Conservation (phyloP, 2,888 invertebrate genomes). For the Acleris holmiana region DNA sequence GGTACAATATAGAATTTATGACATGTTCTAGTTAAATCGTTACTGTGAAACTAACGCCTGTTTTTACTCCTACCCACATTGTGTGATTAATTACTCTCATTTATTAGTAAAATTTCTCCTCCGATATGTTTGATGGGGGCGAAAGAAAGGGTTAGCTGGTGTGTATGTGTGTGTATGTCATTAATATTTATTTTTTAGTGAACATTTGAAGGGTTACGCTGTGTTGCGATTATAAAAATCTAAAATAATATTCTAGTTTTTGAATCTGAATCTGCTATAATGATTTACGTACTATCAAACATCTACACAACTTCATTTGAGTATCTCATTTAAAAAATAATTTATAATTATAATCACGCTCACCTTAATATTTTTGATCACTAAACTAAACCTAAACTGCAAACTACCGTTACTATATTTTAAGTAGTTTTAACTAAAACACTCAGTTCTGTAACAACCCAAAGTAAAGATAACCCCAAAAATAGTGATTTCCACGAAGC, state of each 20-base stretch:
- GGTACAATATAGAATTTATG: constrained; percentile 2
- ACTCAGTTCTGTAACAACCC: background rate
- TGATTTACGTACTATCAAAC: no score
- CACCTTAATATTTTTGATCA: no score
- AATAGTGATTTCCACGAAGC: constrained; percentile 16
- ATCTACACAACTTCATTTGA: no score
- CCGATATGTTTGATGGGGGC: constrained; percentile 63
- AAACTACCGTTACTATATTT: background rate
- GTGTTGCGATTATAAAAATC: constrained; percentile 24
- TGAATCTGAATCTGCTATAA: no score
- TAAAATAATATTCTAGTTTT: background rate
- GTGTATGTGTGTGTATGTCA: constrained; percentile 61
- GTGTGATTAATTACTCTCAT: constrained; percentile 81
- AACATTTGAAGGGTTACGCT: constrained; percentile 21
- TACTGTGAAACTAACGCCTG: constrained; percentile 16
- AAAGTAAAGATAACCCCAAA: constrained; percentile 5
- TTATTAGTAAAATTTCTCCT: constrained; percentile 77
- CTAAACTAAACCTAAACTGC: no score
- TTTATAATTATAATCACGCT: no score
- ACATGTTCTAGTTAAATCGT: constrained; percentile 1
- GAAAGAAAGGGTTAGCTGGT: constrained; percentile 71
- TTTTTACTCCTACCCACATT: constrained; percentile 56
- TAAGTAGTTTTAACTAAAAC: background rate
- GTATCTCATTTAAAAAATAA: no score
- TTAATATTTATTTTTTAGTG: constrained; percentile 73